Evolutionary conservation across 2,888 invertebrate species (phyloP).

Genomic region (Mactromeris polynyma): DNA sequence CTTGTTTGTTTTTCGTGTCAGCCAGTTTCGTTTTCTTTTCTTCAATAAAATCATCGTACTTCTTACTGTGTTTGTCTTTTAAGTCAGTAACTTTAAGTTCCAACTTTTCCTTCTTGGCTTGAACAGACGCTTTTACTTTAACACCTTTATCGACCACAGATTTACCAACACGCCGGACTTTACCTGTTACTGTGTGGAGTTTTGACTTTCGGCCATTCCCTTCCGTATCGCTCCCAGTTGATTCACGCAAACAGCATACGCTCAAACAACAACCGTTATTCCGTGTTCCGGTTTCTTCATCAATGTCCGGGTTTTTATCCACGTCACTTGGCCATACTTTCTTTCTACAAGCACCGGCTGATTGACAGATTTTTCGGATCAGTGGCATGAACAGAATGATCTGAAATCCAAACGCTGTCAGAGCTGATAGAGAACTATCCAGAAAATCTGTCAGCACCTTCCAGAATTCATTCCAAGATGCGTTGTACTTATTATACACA

Average conservation of each 20-base stretch:
- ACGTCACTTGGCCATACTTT: neutral
- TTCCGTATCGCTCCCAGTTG: neutral
- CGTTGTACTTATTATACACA: conserved; percentile 42
- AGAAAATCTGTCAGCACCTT: conserved; percentile 40
- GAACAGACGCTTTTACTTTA: neutral
- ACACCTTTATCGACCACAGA: neutral
- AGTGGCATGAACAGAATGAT: conserved; percentile 51
- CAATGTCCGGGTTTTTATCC: neutral
- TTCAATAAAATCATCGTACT: neutral
- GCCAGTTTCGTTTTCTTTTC: neutral
- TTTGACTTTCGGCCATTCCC: neutral
- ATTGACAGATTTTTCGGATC: neutral
- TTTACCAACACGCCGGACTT: neutral
- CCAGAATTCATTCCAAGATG: conserved; percentile 23
- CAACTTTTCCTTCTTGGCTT: neutral
- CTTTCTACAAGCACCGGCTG: conserved; percentile 42
- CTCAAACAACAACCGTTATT: neutral
- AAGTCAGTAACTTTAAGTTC: neutral
- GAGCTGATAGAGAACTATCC: conserved; percentile 38
- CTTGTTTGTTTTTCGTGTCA: conserved; percentile 2
- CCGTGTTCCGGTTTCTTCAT: neutral
- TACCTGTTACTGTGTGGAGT: neutral
- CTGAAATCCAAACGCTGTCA: conserved; percentile 55
- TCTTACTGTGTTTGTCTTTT: conserved; percentile 7
- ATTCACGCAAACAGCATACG: neutral